phyloP scores from a whole-genome alignment of 2,113 vertebrate genomes.

The Bungarus multicinctus region DNA sequence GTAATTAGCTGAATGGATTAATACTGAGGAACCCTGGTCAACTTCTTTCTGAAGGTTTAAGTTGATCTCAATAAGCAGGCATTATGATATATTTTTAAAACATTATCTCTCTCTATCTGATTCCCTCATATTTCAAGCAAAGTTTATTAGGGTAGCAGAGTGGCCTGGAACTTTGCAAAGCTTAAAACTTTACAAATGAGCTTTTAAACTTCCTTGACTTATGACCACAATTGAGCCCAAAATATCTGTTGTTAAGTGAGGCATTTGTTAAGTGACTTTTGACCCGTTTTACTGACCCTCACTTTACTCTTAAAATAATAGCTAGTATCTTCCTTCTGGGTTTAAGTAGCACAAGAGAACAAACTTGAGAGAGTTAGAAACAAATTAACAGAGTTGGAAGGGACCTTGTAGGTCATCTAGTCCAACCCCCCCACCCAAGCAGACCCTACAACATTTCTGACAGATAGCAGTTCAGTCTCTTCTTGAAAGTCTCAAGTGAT shows the following conservation, averaged over 20 bases:
- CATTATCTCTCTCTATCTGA: background rate
- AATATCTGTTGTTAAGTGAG: too few relatives aligned
- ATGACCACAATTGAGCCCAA: too few relatives aligned
- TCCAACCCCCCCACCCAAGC: too few relatives aligned
- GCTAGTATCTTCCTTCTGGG: too few relatives aligned
- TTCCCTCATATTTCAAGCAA: background rate
- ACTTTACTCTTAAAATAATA: background rate
- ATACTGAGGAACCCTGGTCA: conserved; percentile 7
- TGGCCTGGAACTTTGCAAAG: background rate
- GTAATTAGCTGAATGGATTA: conserved; percentile 39
- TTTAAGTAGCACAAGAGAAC: background rate
- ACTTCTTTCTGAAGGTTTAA: conserved; percentile 27
- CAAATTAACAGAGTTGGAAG: too few relatives aligned
- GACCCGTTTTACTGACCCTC: background rate
- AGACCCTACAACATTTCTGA: too few relatives aligned
- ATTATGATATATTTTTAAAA: conserved; percentile 16
- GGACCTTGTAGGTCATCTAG: too few relatives aligned
- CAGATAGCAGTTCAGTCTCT: too few relatives aligned
- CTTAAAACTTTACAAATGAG: background rate
- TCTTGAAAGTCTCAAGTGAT: too few relatives aligned
- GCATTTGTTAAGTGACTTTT: too few relatives aligned
- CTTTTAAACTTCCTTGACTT: background rate
- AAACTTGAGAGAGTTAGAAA: background rate
- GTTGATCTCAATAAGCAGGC: conserved; percentile 20
- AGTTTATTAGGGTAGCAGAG: background rate